These are phyloP conservation scores for Alloplasta piceator DNA, from an alignment of 2,888 invertebrate genomes.

Conservation along the genomic window DNA sequence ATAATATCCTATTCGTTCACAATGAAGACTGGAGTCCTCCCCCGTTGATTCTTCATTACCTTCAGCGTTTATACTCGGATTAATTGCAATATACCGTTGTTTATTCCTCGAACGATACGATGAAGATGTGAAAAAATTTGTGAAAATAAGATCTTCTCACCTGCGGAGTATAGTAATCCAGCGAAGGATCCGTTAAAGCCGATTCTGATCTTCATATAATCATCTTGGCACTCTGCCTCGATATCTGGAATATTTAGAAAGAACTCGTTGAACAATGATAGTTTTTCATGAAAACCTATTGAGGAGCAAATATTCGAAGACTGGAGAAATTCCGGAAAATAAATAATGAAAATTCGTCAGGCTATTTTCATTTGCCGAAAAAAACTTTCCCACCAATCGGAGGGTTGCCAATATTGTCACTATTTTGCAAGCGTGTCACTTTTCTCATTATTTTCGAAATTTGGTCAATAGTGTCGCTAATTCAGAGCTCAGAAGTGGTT, in stretches of 20 bases:
- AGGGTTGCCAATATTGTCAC: no score
- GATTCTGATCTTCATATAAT: conserved; percentile 97
- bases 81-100: conserved; percentile 4
- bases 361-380: no score
- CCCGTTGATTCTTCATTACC: neutral
- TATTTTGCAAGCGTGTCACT: no score
- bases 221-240: conserved; percentile 97
- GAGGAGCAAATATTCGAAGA: no score
- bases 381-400: no score
- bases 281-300: no score
- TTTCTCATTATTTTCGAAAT: no score
- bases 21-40: conserved; percentile 6
- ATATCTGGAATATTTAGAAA: conserved; percentile 88
- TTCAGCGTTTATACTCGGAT: neutral
- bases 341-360: no score
- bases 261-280: no score
- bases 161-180: conserved; percentile 95
- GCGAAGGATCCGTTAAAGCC: conserved; percentile 96
- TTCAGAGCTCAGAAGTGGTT: no score
- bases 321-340: no score
- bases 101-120: neutral
- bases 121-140: neutral
- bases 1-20: conserved; percentile 15
- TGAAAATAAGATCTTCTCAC: conserved; percentile 82
- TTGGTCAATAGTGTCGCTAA: no score